A percentile compares a stretch with the other conserved stretches of the same genome.
Evolutionary conservation across 2,888 invertebrate species (phyloP).

Genomic region (Trachelus troglodyta): DNA sequence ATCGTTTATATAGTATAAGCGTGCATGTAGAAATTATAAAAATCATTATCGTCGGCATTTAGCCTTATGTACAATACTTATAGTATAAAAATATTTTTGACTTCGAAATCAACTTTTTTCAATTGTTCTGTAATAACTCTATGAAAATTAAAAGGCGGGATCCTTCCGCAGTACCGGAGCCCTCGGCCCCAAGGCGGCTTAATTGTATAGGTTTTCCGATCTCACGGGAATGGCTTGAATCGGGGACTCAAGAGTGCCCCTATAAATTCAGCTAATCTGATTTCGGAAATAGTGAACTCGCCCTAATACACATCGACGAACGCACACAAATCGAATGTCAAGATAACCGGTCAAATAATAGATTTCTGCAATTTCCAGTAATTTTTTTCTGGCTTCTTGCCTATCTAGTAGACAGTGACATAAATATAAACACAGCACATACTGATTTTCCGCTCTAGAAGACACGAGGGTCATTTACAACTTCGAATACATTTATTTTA

Average conservation of each 20-base stretch:
- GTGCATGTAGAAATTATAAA: too few species aligned
- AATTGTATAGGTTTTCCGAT: slow-evolving; percentile 42
- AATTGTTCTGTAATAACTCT: too few species aligned
- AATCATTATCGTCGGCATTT: too few species aligned
- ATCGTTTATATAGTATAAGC: too few species aligned
- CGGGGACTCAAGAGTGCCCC: slow-evolving; percentile 44
- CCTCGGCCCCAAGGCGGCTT: slow-evolving; percentile 31
- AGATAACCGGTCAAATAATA: slow-evolving; percentile 35
- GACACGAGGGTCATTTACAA: too few species aligned
- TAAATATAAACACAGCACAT: too few species aligned
- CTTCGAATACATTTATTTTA: too few species aligned
- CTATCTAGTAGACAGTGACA: too few species aligned
- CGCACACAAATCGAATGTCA: slow-evolving; percentile 38
- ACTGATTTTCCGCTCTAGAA: too few species aligned
- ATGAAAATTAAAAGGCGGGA: not conserved
- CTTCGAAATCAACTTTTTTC: too few species aligned
- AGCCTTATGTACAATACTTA: too few species aligned
- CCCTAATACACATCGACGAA: slow-evolving; percentile 10
- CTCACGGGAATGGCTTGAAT: slow-evolving; percentile 33
- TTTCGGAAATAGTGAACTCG: slow-evolving; percentile 44
- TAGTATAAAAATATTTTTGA: too few species aligned
- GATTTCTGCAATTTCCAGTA: slow-evolving; percentile 35
- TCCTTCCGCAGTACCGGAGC: slow-evolving; percentile 18
- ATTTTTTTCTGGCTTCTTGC: slow-evolving; percentile 9
- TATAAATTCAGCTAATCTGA: slow-evolving; percentile 57